Evolutionary conservation across 2,888 invertebrate genomes (phyloP).

Genomic region (Stenchaetothrips biformis): DNA sequence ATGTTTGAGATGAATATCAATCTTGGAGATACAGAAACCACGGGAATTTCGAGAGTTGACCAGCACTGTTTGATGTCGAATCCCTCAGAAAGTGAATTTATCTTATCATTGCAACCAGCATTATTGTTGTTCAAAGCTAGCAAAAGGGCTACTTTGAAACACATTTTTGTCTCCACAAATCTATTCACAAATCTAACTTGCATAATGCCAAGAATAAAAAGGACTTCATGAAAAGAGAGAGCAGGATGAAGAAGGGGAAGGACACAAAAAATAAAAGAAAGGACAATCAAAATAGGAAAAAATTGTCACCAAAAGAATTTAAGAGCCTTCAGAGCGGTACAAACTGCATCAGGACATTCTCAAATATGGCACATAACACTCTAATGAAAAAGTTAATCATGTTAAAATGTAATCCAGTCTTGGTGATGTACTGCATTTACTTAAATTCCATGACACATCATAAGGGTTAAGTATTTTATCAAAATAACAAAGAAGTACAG

Average conservation of each 20-base stretch:
- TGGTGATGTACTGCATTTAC: constrained; percentile 12
- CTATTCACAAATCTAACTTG: no score
- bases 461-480: constrained; percentile 14
- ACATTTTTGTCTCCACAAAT: no score
- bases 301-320: background rate
- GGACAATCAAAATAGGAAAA: background rate
- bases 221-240: no score
- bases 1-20: no score
- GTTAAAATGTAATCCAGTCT: constrained; percentile 3
- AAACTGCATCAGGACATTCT: background rate
- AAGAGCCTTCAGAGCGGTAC: background rate
- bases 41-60: no score
- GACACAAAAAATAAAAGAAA: background rate
- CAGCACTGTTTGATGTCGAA: no score
- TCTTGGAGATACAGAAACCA: no score
- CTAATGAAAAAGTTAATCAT: background rate
- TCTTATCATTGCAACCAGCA: no score
- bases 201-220: no score
- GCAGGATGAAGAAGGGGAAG: background rate
- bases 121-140: no score
- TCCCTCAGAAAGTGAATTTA: no score
- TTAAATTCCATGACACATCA: constrained; percentile 16
- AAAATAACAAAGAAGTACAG: constrained; percentile 6
- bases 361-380: constrained; percentile 10
- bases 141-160: no score